Evolutionary conservation across 2,113 vertebrate species (phyloP), one percentile per base, ranked within the genome.

Genomic region (Struthio camelus): DNA sequence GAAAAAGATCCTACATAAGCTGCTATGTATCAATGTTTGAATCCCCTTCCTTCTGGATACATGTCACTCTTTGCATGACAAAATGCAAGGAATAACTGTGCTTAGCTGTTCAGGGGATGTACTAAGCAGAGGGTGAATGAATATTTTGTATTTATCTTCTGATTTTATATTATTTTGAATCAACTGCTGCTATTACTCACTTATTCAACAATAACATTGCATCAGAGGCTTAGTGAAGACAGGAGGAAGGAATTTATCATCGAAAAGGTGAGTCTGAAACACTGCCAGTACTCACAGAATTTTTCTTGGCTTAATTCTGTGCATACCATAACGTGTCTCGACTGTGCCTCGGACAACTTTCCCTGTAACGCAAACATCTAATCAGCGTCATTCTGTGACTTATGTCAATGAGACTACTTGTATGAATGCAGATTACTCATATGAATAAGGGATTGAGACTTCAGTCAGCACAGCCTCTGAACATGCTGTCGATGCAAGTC

Each of bases 221-320:
- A 85, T 90, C 73, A 66, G 80, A 95, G 71, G 54, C 64, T 51
- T 46, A 75, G 36, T 50, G 87, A 69, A 94, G 76, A 91, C 94
- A 77, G 86, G 77, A 80, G 54, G 71, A 95, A 94, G 83, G 82
- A 93, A 94, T 93, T 82, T 51, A 65, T 44, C 85, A 34, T 3
- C 61, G 79, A 87, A 90, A 90, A 92, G 89, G 73, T 83, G 87
- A 90, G 46, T 72, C 24, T 92, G 90, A 95, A 93, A 62, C 2
- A 11, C 67, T 81, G 87, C 66, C 94, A 94, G 80, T 38, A 76
- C 75, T 83, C 87, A 34, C 18, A 6, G 42, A 80, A 46, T 44
- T 87, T 87, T 64, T 79, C 59, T 75, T 56, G 76, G 75, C 75
- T 65, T 78, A 69, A 70, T 61, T 62, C 13, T 44, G 40, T 2